Conservation (phyloP, 1,140 invertebrate genomes). For the Potamilus streckersoni region DNA sequence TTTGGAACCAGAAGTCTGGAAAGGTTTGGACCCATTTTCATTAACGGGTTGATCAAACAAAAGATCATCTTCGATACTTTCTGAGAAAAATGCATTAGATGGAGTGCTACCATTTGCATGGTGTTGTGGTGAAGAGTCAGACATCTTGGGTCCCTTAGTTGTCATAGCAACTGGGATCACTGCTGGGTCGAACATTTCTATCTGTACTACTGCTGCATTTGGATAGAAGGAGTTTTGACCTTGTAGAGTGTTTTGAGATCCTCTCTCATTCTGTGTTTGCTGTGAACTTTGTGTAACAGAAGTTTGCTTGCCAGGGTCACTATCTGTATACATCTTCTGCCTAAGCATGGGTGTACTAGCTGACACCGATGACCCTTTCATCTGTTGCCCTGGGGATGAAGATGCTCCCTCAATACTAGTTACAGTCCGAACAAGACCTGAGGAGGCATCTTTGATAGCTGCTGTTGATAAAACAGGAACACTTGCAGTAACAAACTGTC, state of each 20-base stretch:
- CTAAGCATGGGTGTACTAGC: conserved; percentile 33
- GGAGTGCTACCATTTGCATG: not conserved
- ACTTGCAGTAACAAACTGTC: conserved; percentile 17
- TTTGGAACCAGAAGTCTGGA: conserved; percentile 22
- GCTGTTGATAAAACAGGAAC: conserved; percentile 22
- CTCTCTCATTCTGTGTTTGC: not conserved
- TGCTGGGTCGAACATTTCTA: not conserved
- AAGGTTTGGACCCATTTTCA: conserved; percentile 13
- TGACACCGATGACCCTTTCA: conserved; percentile 27
- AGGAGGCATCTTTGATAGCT: not conserved
- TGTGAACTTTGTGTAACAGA: not conserved
- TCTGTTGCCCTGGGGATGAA: not conserved
- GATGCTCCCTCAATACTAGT: not conserved
- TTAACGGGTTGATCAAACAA: conserved; percentile 42
- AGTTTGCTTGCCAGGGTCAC: not conserved
- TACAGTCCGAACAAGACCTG: not conserved
- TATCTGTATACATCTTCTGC: conserved; percentile 40
- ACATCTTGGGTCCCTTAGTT: conserved; percentile 12
- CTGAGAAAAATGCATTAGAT: conserved; percentile 14
- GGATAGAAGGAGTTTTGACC: conserved; percentile 1
- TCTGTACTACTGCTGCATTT: not conserved
- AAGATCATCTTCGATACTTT: conserved; percentile 57
- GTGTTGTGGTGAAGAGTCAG: conserved; percentile 18
- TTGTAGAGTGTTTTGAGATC: not conserved
- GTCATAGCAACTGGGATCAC: not conserved